These are phyloP conservation scores for Rhagophthalmus giganteus DNA, from an alignment of 2,888 invertebrate genomes.

Conservation along the genomic window DNA sequence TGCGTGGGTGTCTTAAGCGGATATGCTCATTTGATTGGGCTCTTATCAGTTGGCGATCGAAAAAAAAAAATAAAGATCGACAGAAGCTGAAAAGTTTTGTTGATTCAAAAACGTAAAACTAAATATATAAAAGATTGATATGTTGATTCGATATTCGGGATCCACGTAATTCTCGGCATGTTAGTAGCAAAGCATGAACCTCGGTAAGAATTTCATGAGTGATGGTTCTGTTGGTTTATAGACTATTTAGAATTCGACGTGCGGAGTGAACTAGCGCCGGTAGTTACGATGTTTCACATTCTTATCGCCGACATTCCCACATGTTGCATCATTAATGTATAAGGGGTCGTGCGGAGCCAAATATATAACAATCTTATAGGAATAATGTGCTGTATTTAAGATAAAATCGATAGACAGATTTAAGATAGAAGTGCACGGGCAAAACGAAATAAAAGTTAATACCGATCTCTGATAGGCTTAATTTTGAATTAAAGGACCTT, in stretches of 20 bases:
- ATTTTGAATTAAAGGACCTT: slow-evolving; percentile 47
- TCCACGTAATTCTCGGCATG: slow-evolving; percentile 19
- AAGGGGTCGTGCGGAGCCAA: slow-evolving; percentile 30
- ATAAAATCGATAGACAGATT: slow-evolving; percentile 11
- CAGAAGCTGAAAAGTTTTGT: background rate
- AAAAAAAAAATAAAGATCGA: slow-evolving; percentile 1
- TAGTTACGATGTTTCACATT: slow-evolving; percentile 18
- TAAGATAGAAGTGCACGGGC: slow-evolving; percentile 8
- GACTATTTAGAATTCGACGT: slow-evolving; percentile 21
- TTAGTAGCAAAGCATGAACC: slow-evolving; percentile 10
- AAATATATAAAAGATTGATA: slow-evolving; percentile 24
- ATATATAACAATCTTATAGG: slow-evolving; percentile 29
- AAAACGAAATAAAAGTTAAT: slow-evolving; percentile 19
- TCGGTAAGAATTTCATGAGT: slow-evolving; percentile 21
- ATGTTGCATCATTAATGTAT: slow-evolving; percentile 34
- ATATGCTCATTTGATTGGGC: slow-evolving; percentile 21
- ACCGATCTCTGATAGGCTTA: slow-evolving; percentile 37
- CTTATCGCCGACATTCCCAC: slow-evolving; percentile 26
- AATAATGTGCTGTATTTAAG: slow-evolving; percentile 20
- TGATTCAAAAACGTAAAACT: background rate
- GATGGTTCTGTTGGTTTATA: slow-evolving; percentile 14
- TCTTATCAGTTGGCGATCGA: slow-evolving; percentile 8
- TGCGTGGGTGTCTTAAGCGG: slow-evolving; percentile 5
- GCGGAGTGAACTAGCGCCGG: slow-evolving; percentile 15
- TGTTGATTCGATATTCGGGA: slow-evolving; percentile 31